Percentiles rank a stretch among this genome's conserved stretches.
Evolutionary conservation across 1,140 invertebrate species (phyloP).

Genomic region (Galendromus occidentalis): DNA sequence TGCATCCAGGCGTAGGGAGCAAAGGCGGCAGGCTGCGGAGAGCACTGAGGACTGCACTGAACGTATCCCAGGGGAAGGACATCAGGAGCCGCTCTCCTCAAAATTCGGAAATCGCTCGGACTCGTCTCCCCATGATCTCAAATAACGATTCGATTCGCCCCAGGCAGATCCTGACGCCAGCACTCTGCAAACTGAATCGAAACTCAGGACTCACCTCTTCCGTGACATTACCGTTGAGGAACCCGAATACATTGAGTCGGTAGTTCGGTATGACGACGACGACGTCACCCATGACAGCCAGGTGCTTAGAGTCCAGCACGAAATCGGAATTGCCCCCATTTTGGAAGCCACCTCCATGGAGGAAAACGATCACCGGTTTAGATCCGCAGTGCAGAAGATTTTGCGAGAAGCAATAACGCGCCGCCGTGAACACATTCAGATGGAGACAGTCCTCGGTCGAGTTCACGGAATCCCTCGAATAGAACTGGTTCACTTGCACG

Average conservation of each 20-base stretch:
- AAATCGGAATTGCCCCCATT: conserved; percentile 37
- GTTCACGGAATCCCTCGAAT: conserved; percentile 13
- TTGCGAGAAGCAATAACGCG: conserved; percentile 21
- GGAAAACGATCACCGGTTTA: conserved; percentile 48
- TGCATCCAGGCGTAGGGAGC: no score
- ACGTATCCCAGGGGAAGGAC: no score
- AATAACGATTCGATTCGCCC: no score
- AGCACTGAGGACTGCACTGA: no score
- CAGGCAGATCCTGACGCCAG: no score
- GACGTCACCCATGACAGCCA: conserved; percentile 40
- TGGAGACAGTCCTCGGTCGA: conserved; percentile 83
- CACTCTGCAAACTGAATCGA: no score
- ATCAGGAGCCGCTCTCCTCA: no score
- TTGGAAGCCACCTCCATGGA: conserved; percentile 50
- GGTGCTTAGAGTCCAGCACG: conserved; percentile 38
- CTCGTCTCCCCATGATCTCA: no score
- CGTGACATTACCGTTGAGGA: conserved; percentile 32
- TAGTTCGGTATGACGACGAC: conserved; percentile 50
- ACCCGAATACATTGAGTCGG: conserved; percentile 44
- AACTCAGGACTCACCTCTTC: not conserved
- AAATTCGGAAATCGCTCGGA: no score
- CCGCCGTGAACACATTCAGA: conserved; percentile 73
- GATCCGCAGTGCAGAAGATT: conserved; percentile 12
- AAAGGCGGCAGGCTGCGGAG: no score
- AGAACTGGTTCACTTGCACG: not conserved